Percentiles rank a stretch among this genome's conserved stretches.
Evolutionary conservation across 2,113 vertebrate species (phyloP).

Genomic region (Catagonus wagneri): DNA sequence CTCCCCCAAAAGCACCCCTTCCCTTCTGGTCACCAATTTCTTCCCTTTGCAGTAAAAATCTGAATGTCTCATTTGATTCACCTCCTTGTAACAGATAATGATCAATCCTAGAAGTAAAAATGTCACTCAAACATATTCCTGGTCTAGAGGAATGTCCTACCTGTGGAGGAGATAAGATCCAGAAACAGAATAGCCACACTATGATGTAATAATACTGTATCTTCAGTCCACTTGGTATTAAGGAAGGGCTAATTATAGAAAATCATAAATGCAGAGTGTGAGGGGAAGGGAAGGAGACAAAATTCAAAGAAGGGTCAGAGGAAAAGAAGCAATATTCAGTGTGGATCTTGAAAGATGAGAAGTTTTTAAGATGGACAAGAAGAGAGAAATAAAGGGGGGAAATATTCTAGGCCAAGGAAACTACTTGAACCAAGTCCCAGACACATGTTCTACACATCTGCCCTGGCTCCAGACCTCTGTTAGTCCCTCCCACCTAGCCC

Average conservation of each 20-base stretch:
- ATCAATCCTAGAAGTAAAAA: background rate
- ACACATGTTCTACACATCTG: background rate
- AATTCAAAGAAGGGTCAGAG: background rate
- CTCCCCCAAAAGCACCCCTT: background rate
- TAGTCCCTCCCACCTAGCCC: background rate
- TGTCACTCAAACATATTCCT: background rate
- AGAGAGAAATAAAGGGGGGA: background rate
- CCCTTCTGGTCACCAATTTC: background rate
- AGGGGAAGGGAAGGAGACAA: background rate
- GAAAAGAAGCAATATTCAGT: background rate
- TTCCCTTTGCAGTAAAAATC: background rate
- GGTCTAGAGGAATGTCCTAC: background rate
- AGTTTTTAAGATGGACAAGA: background rate
- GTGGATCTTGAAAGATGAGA: background rate
- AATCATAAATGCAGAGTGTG: background rate
- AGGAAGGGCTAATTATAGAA: background rate
- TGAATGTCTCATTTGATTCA: background rate
- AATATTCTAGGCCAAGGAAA: background rate
- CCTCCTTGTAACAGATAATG: background rate
- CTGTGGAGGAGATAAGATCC: background rate
- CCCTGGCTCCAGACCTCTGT: too few relatives aligned
- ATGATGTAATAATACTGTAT: background rate
- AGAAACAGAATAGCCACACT: background rate
- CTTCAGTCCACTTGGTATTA: background rate
- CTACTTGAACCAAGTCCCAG: background rate